Evolutionary conservation across 2,888 invertebrate species (phyloP).

Genomic region (Drosophila pullipes): DNA sequence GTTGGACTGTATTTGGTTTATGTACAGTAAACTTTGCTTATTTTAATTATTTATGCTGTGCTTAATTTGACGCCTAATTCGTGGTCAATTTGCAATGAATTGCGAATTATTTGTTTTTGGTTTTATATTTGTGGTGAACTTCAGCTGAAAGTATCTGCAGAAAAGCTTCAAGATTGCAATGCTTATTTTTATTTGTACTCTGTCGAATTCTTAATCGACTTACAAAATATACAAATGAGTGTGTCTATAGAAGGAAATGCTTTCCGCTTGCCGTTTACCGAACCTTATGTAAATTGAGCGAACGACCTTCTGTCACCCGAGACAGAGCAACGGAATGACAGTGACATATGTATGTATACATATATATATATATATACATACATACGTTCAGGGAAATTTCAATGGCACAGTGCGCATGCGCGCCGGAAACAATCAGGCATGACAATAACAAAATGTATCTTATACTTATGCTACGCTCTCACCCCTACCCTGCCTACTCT

Average conservation of each 20-base stretch:
- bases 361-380: neutral
- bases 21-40: neutral
- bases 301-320: conserved; percentile 61
- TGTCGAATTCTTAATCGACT: neutral
- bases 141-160: neutral
- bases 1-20: neutral
- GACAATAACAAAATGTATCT: conserved; percentile 39
- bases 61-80: neutral
- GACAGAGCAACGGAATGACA: conserved; percentile 38
- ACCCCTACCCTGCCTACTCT: neutral
- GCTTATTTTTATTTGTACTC: neutral
- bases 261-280: neutral
- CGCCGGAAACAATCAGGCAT: conserved; percentile 58
- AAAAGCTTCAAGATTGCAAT: neutral
- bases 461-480: conserved; percentile 6
- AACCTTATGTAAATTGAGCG: conserved; percentile 51
- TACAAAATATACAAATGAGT: neutral
- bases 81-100: neutral
- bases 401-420: conserved; percentile 53
- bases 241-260: neutral
- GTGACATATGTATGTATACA: conserved; percentile 41
- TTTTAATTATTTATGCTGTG: neutral
- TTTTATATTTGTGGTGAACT: neutral
- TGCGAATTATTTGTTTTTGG: neutral
- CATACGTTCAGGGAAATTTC: conserved; percentile 30